Evolutionary conservation across 2,888 invertebrate species (phyloP).

Genomic region (Himalopsyche anomala): DNA sequence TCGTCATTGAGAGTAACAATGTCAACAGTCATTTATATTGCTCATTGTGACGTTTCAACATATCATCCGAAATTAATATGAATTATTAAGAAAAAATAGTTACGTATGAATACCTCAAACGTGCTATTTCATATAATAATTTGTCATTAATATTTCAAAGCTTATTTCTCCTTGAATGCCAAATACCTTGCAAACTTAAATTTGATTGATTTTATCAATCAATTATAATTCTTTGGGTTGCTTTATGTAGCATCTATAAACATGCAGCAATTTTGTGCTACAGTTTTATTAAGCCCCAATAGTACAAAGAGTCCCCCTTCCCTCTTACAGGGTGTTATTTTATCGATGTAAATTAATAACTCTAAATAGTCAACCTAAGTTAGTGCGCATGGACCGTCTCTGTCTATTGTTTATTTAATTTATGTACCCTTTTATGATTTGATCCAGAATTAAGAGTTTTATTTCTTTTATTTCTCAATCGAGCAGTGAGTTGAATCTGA

Average conservation of each 20-base stretch:
- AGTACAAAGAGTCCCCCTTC: constrained; percentile 32
- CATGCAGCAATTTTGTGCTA: neutral
- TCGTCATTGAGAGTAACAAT: neutral
- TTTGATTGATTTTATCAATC: neutral
- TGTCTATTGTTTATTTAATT: constrained; percentile 45
- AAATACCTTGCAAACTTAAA: constrained; percentile 1
- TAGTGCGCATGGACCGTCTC: constrained; percentile 48
- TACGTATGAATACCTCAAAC: neutral
- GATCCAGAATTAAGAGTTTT: constrained; percentile 45
- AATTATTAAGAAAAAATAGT: neutral
- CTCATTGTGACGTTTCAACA: neutral
- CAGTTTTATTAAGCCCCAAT: neutral
- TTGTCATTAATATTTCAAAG: neutral
- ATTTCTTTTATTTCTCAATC: constrained; percentile 47
- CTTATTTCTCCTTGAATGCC: neutral
- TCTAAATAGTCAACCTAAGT: neutral
- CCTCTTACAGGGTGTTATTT: constrained; percentile 32
- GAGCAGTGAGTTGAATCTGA: constrained; percentile 41
- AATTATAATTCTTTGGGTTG: neutral
- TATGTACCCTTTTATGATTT: constrained; percentile 38
- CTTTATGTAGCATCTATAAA: neutral
- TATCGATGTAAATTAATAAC: constrained; percentile 16
- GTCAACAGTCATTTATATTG: neutral
- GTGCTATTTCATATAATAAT: neutral
- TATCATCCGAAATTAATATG: neutral